phyloP scores from a whole-genome alignment of 2,888 invertebrate species.

The Leptinotarsa peninsularis region DNA sequence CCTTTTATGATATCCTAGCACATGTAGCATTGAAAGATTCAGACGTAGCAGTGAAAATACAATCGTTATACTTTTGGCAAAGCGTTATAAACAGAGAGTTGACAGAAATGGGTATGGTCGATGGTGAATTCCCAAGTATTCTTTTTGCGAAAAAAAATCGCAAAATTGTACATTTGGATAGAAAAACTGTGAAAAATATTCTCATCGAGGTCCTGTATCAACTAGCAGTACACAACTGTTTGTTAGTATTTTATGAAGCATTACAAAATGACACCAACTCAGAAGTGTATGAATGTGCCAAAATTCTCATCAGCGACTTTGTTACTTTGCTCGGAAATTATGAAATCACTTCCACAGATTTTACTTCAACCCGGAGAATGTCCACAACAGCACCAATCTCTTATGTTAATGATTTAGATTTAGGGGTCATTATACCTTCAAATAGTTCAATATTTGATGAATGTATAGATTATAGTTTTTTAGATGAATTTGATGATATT shows the following conservation, averaged over 20 bases:
- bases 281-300: constrained; percentile 75
- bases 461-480: not conserved
- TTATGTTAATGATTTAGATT: not conserved
- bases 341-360: constrained; percentile 64
- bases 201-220: constrained; percentile 76
- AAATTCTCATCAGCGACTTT: constrained; percentile 69
- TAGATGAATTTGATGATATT: not conserved
- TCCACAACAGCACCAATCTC: not conserved
- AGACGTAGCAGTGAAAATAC: constrained; percentile 85
- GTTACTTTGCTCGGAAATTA: constrained; percentile 71
- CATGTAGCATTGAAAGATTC: constrained; percentile 77
- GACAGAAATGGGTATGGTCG: constrained; percentile 83
- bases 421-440: not conserved
- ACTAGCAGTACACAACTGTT: constrained; percentile 76
- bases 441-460: not conserved
- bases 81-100: constrained; percentile 75
- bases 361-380: not conserved
- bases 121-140: constrained; percentile 81
- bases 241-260: constrained; percentile 76
- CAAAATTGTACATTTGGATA: constrained; percentile 81
- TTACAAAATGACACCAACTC: constrained; percentile 78
- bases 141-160: constrained; percentile 83
- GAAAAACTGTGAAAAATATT: constrained; percentile 74
- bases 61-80: constrained; percentile 79
- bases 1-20: constrained; percentile 75